Conservation (phyloP, 2,888 invertebrate genomes). For the Epinotia demarniana region DNA sequence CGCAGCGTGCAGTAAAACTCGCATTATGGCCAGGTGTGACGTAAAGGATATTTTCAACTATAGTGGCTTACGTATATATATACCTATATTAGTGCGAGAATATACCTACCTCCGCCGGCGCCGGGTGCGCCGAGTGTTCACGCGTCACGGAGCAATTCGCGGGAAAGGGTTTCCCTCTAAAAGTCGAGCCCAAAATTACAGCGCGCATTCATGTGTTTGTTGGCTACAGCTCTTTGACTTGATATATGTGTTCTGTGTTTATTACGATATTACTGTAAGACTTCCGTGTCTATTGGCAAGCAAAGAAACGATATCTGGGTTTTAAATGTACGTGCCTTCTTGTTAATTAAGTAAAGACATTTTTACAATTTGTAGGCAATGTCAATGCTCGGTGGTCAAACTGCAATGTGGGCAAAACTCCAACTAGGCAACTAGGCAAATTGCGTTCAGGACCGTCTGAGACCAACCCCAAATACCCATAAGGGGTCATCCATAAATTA, state of each 20-base stretch:
- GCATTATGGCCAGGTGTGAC: no score
- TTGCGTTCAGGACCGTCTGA: no score
- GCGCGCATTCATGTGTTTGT: conserved; percentile 20
- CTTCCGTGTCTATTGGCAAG: neutral
- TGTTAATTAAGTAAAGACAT: no score
- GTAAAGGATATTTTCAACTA: neutral
- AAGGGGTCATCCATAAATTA: no score
- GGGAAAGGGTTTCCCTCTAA: conserved; percentile 34
- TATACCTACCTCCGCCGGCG: conserved; percentile 1
- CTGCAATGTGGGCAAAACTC: no score
- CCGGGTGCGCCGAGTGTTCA: conserved; percentile 48
- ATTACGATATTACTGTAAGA: neutral
- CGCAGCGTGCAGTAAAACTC: no score
- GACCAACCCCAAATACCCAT: no score
- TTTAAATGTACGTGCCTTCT: neutral
- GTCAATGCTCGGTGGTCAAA: no score
- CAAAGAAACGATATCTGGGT: neutral
- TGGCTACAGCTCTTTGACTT: neutral
- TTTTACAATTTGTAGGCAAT: no score
- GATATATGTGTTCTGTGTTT: neutral
- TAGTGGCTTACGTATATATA: neutral
- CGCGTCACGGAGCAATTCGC: conserved; percentile 47
- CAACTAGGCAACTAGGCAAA: no score
- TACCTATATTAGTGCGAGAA: neutral
- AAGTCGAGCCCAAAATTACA: conserved; percentile 33